A percentile compares a stretch with the other conserved stretches of the same genome.
These are phyloP conservation scores for Eriosoma lanigerum DNA, from an alignment of 1,140 invertebrate species.

Conservation along the genomic window DNA sequence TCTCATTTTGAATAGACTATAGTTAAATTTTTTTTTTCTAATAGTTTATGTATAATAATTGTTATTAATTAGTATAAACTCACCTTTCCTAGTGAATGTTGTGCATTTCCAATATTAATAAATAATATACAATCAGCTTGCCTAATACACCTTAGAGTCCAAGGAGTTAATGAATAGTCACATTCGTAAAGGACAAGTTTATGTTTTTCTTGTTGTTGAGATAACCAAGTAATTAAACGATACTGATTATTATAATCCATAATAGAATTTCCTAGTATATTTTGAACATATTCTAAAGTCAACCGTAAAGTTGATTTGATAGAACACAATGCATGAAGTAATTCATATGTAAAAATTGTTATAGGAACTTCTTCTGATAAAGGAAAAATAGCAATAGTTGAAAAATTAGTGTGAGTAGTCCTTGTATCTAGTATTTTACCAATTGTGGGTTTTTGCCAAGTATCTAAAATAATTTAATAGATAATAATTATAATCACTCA, in stretches of 20 bases:
- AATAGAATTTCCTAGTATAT: conserved; percentile 78
- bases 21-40: too few relatives aligned
- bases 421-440: conserved; percentile 71
- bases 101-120: conserved; percentile 83
- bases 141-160: conserved; percentile 95
- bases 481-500: not conserved
- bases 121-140: conserved; percentile 98
- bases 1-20: too few relatives aligned
- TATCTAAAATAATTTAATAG: conserved; percentile 59
- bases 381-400: conserved; percentile 94
- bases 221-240: conserved; percentile 92
- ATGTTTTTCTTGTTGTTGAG: conserved; percentile 97
- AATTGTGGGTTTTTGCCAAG: conserved; percentile 67
- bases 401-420: conserved; percentile 86
- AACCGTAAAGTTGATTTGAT: conserved; percentile 84
- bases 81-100: conserved; percentile 82
- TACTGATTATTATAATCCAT: conserved; percentile 90
- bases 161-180: conserved; percentile 84
- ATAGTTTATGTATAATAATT: not conserved
- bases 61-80: conserved; percentile 43
- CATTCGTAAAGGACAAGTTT: conserved; percentile 94
- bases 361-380: conserved; percentile 93
- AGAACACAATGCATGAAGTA: conserved; percentile 88
- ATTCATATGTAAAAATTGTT: conserved; percentile 91
- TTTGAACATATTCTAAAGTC: conserved; percentile 86